Base-by-base conservation (phyloP, 2,113 vertebrate species). In the Kryptolebias marmoratus region DNA sequence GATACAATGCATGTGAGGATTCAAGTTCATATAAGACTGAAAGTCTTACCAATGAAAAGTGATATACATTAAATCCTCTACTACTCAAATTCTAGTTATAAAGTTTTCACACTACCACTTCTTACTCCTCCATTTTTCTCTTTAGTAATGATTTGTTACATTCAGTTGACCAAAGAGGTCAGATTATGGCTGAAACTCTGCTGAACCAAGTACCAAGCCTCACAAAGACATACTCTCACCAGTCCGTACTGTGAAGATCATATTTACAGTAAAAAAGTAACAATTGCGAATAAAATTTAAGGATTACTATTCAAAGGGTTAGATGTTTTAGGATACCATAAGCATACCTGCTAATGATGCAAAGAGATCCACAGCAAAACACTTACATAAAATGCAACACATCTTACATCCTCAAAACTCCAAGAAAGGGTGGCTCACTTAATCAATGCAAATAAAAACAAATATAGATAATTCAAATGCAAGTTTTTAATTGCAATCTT, bases 331-430 rank as follows among this genome's bases (percentile, higher is more conserved):
- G 56, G 30, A 42, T 53, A 58, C 54, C 22, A 66, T 66, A 66
- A 74, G 76, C 56, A 59, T 30, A 67, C 47, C 55, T 55, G 49
- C 48, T 71, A 75, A 83, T 80, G 62, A 70, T 22, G 53, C 32
- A 67, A 56, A 69, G 54, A 49, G 15, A 55, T 56, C 30, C 27
- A 27, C 18, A 42, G 82, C 55, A 39, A 81, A 69, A 72, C 79
- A 61, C 45, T 48, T 52, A 61, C 66, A 50, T 56, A 73, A 84
- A 82, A 81, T 52, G 42, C 58, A 76, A 75, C 71, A 73, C 59
- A 71, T 71, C 78, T 68, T 68, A 79, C 60, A 67, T 75, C 62
- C 73, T 75, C 71, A 78, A 68, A 85, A 83, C 71, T 74, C 80
- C 55, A 75, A 22, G 22, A 22, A 22, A 22, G 22, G 22, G 22